Percentiles rank a stretch among this genome's conserved stretches.
Evolutionary conservation across 2,113 vertebrate species (phyloP).

Genomic region (Petroica traversi): DNA sequence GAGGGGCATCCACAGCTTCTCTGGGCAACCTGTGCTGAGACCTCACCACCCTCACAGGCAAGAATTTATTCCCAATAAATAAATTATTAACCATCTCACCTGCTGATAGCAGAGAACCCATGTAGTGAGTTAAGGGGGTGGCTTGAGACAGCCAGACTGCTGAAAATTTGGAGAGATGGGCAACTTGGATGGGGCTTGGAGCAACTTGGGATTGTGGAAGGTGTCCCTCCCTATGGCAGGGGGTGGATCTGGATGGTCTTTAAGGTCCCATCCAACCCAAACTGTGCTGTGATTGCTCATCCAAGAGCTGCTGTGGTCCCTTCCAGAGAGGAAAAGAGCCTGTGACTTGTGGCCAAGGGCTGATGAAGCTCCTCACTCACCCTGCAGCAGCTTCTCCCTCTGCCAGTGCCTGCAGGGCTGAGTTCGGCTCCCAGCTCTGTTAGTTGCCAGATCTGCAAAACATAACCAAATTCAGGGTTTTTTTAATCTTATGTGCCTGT

Average conservation of each 20-base stretch:
- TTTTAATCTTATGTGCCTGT: background rate
- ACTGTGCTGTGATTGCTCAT: background rate
- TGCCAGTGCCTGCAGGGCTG: background rate
- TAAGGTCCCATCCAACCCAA: background rate
- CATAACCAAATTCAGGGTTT: background rate
- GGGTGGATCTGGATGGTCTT: background rate
- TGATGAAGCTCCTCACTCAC: background rate
- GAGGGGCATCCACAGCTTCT: background rate
- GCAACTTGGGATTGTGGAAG: background rate
- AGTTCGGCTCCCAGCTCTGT: background rate
- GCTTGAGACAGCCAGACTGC: fast-evolving
- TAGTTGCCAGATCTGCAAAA: background rate
- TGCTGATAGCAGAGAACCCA: background rate
- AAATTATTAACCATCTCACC: no score
- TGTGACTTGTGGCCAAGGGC: fast-evolving
- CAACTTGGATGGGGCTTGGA: background rate
- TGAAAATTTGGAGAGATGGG: background rate
- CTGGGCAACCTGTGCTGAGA: background rate
- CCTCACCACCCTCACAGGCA: background rate
- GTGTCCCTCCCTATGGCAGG: background rate
- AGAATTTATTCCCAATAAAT: background rate
- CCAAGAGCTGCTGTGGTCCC: fast-evolving
- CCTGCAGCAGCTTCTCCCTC: background rate
- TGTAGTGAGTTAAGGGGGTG: fast-evolving
- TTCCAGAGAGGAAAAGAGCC: fast-evolving